Base-by-base conservation (phyloP, 2,113 vertebrate species). In the Microcebus griseorufus region DNA sequence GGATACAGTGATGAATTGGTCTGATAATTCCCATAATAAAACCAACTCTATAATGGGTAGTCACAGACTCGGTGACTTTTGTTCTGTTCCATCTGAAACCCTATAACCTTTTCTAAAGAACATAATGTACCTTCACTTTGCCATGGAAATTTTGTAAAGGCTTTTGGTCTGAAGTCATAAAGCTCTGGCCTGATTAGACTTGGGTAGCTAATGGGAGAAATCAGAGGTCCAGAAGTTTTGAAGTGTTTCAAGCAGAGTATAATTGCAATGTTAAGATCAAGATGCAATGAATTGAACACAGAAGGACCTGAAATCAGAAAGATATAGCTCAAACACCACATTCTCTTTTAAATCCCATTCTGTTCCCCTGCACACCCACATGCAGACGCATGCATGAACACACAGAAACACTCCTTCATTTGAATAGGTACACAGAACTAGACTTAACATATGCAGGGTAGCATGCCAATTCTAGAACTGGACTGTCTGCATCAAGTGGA, bases 111-210 rank as follows among this genome's bases (percentile, higher is more conserved):
- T 82, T 67, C 82, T 48, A 86, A 96, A 96, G 75, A 92, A 70
- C 64, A 81, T 69, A 78, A 69, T 39, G 64, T 76, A 78, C 70
- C 42, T 86, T 90, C 37, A 42, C 23, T 84, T 78, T 94, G 62
- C 80, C 83, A 73, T 92, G 39, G 64, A 92, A 96, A 55, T 17
- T 45, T 70, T 92, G 60, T n/a, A 81, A 87, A 96, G 69, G 1
- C 23, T 93, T 95, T 86, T 93, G 60, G 39, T 88, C 87, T 62
- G 92, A 94, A 92, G 39, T 45, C 58, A 64, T 75, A 69, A 95
- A 97, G 55, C 64, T 95, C 78, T 97, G 75, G 88, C 84, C 76
- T 88, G 75, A 75, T 92, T 90, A 90, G 51, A 58, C 53, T 88
- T 81, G 39, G 14, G 20, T 83, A 80, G 70, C 51, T 83, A 95